Conservation (phyloP, 2,113 vertebrate species). For the Carassius gibelio region DNA sequence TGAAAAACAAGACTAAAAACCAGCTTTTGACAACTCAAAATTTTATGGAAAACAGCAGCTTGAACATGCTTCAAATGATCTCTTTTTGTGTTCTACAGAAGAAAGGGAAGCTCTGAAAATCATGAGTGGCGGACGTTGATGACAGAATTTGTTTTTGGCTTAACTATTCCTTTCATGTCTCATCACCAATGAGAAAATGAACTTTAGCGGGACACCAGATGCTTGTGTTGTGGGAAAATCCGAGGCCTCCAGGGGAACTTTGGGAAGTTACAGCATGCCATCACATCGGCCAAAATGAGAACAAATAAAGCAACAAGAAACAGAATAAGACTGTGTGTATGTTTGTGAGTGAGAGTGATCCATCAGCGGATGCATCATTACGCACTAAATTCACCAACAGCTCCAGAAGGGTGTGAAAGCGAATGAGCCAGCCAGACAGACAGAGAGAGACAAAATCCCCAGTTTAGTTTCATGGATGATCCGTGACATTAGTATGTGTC, state of each 20-base stretch:
- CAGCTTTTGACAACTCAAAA: not conserved
- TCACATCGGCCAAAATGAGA: not conserved
- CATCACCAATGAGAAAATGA: conserved; percentile 9
- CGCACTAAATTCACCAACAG: not conserved
- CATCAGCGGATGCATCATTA: not conserved
- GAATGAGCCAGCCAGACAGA: not conserved
- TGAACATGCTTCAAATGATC: not conserved
- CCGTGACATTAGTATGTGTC: conserved; percentile 36
- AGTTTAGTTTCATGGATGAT: conserved; percentile 31
- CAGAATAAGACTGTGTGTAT: not conserved
- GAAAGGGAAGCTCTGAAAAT: not conserved
- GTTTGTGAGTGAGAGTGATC: not conserved
- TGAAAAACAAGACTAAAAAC: not conserved
- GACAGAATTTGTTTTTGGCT: not conserved
- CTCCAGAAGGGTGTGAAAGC: not conserved
- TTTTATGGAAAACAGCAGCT: not conserved
- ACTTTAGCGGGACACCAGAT: not conserved
- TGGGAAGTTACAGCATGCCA: conserved; percentile 8
- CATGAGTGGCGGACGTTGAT: too few species aligned
- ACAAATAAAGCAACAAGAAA: conserved; percentile 4
- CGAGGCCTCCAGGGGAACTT: not conserved
- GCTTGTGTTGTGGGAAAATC: conserved; percentile 30
- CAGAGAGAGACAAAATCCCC: conserved; percentile 15
- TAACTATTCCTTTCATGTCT: not conserved
- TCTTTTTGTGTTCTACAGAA: not conserved